Percentiles rank a stretch among this genome's conserved stretches.
phyloP scores from a whole-genome alignment of 2,888 invertebrate genomes.

The Pandemis heparana region DNA sequence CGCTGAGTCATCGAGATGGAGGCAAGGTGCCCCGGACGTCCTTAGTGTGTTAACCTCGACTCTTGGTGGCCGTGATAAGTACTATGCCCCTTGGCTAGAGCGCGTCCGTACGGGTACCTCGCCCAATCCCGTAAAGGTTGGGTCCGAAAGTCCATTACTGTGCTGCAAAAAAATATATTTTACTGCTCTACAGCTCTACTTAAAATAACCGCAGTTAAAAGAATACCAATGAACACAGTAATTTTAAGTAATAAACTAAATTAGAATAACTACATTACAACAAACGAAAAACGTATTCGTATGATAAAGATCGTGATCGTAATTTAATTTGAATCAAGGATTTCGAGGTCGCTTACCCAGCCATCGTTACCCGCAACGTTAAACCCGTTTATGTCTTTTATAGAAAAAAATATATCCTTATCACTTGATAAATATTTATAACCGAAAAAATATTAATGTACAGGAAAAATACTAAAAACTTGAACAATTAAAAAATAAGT shows the following conservation, averaged over 20 bases:
- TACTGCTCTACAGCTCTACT: too few species aligned
- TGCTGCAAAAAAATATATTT: neutral
- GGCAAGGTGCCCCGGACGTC: slow-evolving; percentile 45
- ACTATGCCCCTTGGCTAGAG: slow-evolving; percentile 53
- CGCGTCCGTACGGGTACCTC: slow-evolving; percentile 3
- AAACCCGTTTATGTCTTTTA: slow-evolving; percentile 24
- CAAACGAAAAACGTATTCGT: too few species aligned
- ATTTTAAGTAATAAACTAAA: too few species aligned
- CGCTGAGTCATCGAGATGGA: slow-evolving; percentile 51
- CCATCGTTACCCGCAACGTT: neutral
- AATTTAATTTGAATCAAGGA: slow-evolving; percentile 19
- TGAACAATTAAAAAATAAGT: too few species aligned
- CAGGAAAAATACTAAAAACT: too few species aligned
- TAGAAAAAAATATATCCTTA: neutral
- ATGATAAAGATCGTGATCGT: neutral
- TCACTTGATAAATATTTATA: neutral
- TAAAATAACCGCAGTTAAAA: too few species aligned
- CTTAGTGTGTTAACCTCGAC: slow-evolving; percentile 57
- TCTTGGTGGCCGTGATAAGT: slow-evolving; percentile 64
- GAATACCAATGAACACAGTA: too few species aligned
- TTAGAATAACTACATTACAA: too few species aligned
- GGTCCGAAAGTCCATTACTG: neutral
- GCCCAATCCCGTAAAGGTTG: slow-evolving; percentile 47
- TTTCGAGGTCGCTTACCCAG: slow-evolving; percentile 7
- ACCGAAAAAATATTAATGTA: too few species aligned